Percentiles rank a stretch among this genome's conserved stretches.
phyloP scores from a whole-genome alignment of 2,888 invertebrate genomes.

The Drosophila tanythrix region DNA sequence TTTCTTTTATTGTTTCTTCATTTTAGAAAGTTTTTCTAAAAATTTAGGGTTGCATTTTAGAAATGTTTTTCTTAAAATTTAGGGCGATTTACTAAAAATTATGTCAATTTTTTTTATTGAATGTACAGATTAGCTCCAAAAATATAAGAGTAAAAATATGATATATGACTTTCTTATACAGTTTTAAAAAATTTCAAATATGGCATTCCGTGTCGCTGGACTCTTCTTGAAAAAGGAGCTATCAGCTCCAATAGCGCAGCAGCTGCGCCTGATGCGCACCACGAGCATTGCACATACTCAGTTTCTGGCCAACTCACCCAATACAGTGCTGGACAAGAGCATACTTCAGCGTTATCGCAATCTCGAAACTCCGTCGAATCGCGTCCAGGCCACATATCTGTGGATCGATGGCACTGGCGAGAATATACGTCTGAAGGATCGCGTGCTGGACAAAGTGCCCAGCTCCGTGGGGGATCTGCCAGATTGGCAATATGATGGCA shows the following conservation, averaged over 20 bases:
- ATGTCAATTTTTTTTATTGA: neutral
- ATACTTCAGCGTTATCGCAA: constrained; percentile 90
- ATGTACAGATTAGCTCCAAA: neutral
- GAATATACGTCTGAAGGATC: constrained; percentile 89
- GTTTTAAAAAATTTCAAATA: constrained; percentile 42
- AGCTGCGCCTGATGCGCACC: constrained; percentile 69
- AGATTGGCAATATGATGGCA: constrained; percentile 91
- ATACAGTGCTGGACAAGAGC: constrained; percentile 91
- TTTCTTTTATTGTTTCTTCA: neutral
- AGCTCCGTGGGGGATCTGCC: constrained; percentile 88
- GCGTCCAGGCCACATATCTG: constrained; percentile 88
- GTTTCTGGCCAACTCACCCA: constrained; percentile 88
- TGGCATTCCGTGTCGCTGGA: constrained; percentile 84
- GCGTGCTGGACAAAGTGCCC: constrained; percentile 89
- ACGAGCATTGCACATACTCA: constrained; percentile 46
- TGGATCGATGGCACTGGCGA: constrained; percentile 92
- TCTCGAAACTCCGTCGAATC: constrained; percentile 86
- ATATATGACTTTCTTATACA: constrained; percentile 45
- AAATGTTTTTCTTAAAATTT: neutral
- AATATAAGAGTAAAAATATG: constrained; percentile 36
- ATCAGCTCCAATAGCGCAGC: constrained; percentile 54
- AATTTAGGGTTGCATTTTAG: neutral
- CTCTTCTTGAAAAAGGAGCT: constrained; percentile 82
- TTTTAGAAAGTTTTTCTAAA: no score
- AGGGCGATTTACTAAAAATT: neutral